Evolutionary conservation across 35 echinoderm and acorn worm species (phyloP), one percentile per base, ranked within the genome.

Genomic region (Apostichopus californicus): DNA sequence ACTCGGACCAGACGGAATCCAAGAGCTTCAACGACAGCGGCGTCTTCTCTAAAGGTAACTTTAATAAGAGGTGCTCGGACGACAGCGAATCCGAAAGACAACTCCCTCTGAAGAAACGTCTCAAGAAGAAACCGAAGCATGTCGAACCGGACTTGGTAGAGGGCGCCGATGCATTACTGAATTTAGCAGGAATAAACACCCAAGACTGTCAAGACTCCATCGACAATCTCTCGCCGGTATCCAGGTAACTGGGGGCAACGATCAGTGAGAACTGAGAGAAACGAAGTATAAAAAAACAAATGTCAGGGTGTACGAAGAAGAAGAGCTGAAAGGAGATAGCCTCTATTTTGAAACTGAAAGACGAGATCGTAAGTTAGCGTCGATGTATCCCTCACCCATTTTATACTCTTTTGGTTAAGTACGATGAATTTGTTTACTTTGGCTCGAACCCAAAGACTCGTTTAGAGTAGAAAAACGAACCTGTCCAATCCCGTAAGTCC

Each of bases 111-210:
- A 96, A 96, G 84, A 96, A 96, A 64, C 93, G 95, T 25, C 57
- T 86, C 52, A 73, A 89, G 61, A 81, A 88, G 4, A 70, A 80
- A 61, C 65, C 87, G 6, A 63, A 80, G 17, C 10, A 66, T 55
- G 56, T 66, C 5, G 55, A 54, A 73, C 53, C 78, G 54, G 92
- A 93, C 58, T 24, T 95, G 54, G 92, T 91, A 56, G 96, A 93
- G 46, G 96, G 96, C 5, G 96, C 96, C 0, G 96, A 95, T 89
- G 91, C 92, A 57, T 83, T 98, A 54, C 57, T 98, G 17, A 93
- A 98, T 81, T 71, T 98, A 77, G 96, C 96, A 54, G 96, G 96
- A 5, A 94, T 96, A 73, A 96, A 92, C 64, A 94, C 95, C 3
- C 52, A 22, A 89, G 86, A 75, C 20, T 10, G 23, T 52, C 21